These are phyloP conservation scores for Salmo trutta DNA, from an alignment of 2,797 vertebrate genomes.

Conservation along the genomic window DNA sequence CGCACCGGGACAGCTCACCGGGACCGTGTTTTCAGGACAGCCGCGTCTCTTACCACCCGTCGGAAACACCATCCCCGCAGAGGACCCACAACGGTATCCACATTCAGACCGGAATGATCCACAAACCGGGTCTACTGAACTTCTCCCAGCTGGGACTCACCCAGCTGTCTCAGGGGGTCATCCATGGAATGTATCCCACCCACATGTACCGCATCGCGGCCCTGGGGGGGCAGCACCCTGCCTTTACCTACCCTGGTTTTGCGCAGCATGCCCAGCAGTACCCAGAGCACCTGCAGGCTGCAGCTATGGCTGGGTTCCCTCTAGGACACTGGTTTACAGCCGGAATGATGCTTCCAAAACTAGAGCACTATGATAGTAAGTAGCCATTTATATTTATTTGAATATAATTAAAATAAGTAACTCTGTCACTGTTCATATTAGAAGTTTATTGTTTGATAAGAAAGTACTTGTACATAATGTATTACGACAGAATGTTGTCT, in stretches of 20 bases:
- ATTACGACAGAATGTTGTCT: neutral
- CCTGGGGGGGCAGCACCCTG: conserved; percentile 76
- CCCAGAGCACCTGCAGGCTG: conserved; percentile 79
- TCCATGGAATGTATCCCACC: conserved; percentile 73
- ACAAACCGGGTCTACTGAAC: conserved; percentile 69
- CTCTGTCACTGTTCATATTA: neutral
- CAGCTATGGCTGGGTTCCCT: conserved; percentile 66
- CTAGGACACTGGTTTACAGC: conserved; percentile 89
- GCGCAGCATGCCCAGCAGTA: conserved; percentile 61
- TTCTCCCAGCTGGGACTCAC: conserved; percentile 73
- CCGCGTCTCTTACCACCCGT: conserved; percentile 62
- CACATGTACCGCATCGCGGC: conserved; percentile 75
- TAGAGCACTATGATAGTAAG: conserved; percentile 83
- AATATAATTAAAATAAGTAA: neutral
- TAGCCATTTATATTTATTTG: conserved; percentile 15
- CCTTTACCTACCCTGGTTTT: conserved; percentile 78
- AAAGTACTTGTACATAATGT: neutral
- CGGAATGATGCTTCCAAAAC: conserved; percentile 82
- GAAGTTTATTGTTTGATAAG: neutral
- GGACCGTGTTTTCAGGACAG: conserved; percentile 59
- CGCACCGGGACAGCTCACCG: conserved; percentile 69
- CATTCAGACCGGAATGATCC: conserved; percentile 57
- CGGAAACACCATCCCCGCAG: conserved; percentile 74
- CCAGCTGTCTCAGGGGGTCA: conserved; percentile 67
- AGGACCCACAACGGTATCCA: conserved; percentile 35